Base-by-base conservation (phyloP, 2,888 invertebrate genomes). In the Helicoverpa assulta region DNA sequence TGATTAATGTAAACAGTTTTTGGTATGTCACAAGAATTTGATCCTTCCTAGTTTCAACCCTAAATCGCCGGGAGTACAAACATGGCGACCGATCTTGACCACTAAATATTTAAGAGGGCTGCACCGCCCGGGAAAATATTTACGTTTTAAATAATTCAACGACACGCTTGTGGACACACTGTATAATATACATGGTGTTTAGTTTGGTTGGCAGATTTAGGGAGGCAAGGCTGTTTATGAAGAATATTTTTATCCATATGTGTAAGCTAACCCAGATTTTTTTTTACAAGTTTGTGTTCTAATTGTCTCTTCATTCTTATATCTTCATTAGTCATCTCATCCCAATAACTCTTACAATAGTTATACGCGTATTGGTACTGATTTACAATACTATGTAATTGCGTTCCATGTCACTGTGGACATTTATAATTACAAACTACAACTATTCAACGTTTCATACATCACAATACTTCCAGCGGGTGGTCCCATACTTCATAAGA, bases 121-220 rank as follows among this genome's bases (percentile, higher is more conserved):
- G 60, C 56, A 57, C 40, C 43, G 56, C 21, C 19, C 50, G 21
- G 26, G 54, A 64, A 47, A 57, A 56, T 51, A 50, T 52, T 57
- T n/a, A 40, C 5, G n/a, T 55, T 62, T 51, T 52, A 63, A 57
- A 75, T 75, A 61, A 74, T 70, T 76, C 58, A 65, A 51, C 43
- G 10, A 43, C 47, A 61, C 29, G 51, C 53, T 62, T 55, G 58
- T 55, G 51, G 43, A 47, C 70, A 70, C 5, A 16, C 47, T 70
- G 57, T 61, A 55, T 63, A 43, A 47, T 52, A 21, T 29, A 61
- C 18, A 47, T 16, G 21, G 10, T 58, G 29, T 58, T 70, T 61
- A 64, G 5, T 47, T 33, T 4, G 14, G 16, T 21, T 57, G 8
- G 56, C 56, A 57, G 21, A 56, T 74, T 57, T 64, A 51, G 21